A percentile compares a stretch with the other conserved stretches of the same genome.
Conservation (phyloP, 2,113 vertebrate genomes). For the Chamaetylas fuelleborni region DNA sequence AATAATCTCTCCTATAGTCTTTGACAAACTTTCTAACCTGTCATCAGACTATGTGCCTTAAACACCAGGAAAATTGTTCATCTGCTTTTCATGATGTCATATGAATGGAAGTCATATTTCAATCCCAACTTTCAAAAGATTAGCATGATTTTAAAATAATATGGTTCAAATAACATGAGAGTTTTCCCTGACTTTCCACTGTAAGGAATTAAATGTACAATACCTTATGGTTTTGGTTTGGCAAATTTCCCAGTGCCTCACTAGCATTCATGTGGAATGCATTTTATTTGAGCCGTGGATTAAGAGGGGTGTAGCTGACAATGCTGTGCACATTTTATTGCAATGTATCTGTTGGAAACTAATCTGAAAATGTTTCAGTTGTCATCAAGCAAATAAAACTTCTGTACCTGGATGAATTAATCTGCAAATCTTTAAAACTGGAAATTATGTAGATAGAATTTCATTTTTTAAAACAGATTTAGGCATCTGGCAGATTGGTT, state of each 20-base stretch:
- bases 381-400: background rate
- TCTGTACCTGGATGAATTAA: background rate
- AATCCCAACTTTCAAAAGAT: background rate
- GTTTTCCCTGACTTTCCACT: background rate
- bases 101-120: background rate
- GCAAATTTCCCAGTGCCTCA: background rate
- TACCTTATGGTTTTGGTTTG: slow-evolving; percentile 13
- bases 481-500: background rate
- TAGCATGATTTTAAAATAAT: background rate
- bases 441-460: background rate
- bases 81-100: background rate
- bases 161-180: background rate
- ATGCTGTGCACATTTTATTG: background rate
- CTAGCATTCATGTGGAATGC: background rate
- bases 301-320: slow-evolving; percentile 2
- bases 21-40: background rate
- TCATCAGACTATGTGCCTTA: background rate
- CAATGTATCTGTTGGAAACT: background rate
- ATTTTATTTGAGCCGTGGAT: slow-evolving; percentile 5
- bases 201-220: background rate
- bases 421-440: background rate
- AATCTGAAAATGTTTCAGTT: slow-evolving; percentile 16
- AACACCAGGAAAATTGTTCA: background rate
- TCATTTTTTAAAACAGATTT: background rate
- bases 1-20: background rate